These are phyloP conservation scores for Chrysogorgia sp. DNA, from an alignment of 92 coral and sea anemone species.

Conservation along the genomic window DNA sequence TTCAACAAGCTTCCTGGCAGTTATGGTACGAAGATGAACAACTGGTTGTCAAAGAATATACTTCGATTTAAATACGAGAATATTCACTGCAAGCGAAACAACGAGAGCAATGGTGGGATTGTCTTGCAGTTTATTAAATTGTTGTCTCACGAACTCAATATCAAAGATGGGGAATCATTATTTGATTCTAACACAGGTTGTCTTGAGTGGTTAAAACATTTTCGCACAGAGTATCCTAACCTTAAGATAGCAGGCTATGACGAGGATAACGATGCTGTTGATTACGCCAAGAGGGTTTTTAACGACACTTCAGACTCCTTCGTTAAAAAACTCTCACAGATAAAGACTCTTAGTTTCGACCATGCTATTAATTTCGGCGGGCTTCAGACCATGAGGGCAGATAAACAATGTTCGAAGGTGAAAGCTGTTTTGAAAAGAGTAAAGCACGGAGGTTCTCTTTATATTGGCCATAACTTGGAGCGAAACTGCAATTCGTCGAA, in stretches of 20 bases:
- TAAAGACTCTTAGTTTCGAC: conserved; percentile 42
- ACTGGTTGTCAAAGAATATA: conserved; percentile 85
- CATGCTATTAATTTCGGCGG: conserved; percentile 94
- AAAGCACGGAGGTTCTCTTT: conserved; percentile 85
- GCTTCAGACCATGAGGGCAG: conserved; percentile 62
- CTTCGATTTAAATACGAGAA: conserved; percentile 89
- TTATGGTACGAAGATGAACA: conserved; percentile 65
- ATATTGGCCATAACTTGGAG: conserved; percentile 86
- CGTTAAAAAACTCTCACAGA: conserved; percentile 46
- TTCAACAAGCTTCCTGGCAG: conserved; percentile 16
- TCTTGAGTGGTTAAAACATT: conserved; percentile 75
- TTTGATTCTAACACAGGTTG: conserved; percentile 91
- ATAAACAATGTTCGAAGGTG: conserved; percentile 68
- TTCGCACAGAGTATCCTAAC: conserved; percentile 67
- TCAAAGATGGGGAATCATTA: conserved; percentile 74
- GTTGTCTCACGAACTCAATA: conserved; percentile 74
- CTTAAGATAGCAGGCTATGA: conserved; percentile 81
- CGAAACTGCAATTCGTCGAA: conserved; percentile 22
- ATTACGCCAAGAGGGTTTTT: conserved; percentile 82
- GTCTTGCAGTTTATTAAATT: conserved; percentile 53
- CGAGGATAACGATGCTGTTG: conserved; percentile 82
- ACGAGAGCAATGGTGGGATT: conserved; percentile 33
- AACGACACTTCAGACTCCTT: conserved; percentile 75
- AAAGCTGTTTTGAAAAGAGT: conserved; percentile 72
- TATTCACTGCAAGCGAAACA: conserved; percentile 68